Evolutionary conservation across 1,140 invertebrate species (phyloP).

Genomic region (Drosophila bipectinata): DNA sequence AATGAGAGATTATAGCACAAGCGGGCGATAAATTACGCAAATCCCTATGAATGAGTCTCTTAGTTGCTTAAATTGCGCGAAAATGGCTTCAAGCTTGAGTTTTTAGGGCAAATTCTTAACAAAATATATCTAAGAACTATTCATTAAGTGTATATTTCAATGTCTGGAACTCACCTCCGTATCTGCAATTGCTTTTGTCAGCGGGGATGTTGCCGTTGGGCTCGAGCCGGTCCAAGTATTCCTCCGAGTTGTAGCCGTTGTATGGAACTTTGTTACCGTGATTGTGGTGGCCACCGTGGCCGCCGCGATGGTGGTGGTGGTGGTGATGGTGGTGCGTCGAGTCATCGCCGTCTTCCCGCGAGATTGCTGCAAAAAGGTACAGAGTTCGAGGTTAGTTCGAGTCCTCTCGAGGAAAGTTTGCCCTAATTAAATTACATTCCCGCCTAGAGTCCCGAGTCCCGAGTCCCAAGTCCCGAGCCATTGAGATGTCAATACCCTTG

Average conservation of each 20-base stretch:
- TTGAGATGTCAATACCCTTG: conserved; percentile 44
- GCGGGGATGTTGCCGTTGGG: conserved; percentile 93
- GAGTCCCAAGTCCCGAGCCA: not conserved
- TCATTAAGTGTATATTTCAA: too few species aligned
- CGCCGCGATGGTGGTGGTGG: conserved; percentile 80
- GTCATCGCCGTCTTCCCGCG: conserved; percentile 90
- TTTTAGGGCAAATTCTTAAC: not conserved
- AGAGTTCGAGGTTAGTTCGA: conserved; percentile 34
- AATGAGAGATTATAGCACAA: conserved; percentile 76
- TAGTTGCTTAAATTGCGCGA: conserved; percentile 39
- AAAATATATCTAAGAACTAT: too few species aligned
- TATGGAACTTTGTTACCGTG: conserved; percentile 89
- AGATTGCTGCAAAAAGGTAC: conserved; percentile 87
- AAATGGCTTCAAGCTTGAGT: conserved; percentile 11
- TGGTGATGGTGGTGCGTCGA: conserved; percentile 82
- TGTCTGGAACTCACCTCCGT: conserved; percentile 70
- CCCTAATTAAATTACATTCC: conserved; percentile 33
- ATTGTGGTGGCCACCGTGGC: conserved; percentile 80
- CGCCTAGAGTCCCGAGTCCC: not conserved
- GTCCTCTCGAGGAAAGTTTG: conserved; percentile 12
- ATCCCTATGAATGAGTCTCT: conserved; percentile 70
- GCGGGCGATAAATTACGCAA: conserved; percentile 72
- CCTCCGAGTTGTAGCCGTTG: conserved; percentile 94
- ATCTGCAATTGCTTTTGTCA: conserved; percentile 83
- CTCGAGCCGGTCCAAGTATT: conserved; percentile 95